Evolutionary conservation across 2,888 invertebrate species (phyloP).

Genomic region (Pandemis corylana): DNA sequence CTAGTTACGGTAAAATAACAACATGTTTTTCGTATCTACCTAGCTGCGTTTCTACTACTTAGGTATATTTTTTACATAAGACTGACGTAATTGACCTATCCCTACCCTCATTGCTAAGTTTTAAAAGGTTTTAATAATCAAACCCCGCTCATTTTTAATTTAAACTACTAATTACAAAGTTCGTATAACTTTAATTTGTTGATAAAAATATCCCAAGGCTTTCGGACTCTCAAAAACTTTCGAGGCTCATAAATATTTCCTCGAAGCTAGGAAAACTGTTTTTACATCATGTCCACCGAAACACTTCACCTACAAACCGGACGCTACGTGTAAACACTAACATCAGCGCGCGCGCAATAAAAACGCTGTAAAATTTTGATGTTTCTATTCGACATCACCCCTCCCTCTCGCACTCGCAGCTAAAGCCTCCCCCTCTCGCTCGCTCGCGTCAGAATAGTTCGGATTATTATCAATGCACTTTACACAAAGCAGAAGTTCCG

Average conservation of each 20-base stretch:
- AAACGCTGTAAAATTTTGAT: constrained; percentile 85
- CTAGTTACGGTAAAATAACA: neutral
- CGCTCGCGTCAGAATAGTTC: constrained; percentile 69
- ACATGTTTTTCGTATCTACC: no score
- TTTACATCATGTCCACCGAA: constrained; percentile 51
- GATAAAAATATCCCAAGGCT: no score
- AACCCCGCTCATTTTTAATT: no score
- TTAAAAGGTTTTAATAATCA: no score
- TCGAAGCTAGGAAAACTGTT: constrained; percentile 47
- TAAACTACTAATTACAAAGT: no score
- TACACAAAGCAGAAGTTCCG: constrained; percentile 83
- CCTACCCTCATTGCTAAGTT: no score
- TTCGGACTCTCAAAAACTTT: neutral
- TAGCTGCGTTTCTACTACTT: no score
- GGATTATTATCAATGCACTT: constrained; percentile 85
- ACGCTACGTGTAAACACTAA: constrained; percentile 77
- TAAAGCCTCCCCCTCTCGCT: constrained; percentile 54
- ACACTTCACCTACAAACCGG: constrained; percentile 67
- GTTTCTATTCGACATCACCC: constrained; percentile 78
- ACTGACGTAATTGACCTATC: no score
- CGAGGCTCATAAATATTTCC: neutral
- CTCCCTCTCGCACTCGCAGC: constrained; percentile 52
- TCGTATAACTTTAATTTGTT: no score
- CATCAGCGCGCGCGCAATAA: constrained; percentile 78
- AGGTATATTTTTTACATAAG: no score